phyloP scores from a whole-genome alignment of 1,140 invertebrate species.

The Heliconius hermathena region DNA sequence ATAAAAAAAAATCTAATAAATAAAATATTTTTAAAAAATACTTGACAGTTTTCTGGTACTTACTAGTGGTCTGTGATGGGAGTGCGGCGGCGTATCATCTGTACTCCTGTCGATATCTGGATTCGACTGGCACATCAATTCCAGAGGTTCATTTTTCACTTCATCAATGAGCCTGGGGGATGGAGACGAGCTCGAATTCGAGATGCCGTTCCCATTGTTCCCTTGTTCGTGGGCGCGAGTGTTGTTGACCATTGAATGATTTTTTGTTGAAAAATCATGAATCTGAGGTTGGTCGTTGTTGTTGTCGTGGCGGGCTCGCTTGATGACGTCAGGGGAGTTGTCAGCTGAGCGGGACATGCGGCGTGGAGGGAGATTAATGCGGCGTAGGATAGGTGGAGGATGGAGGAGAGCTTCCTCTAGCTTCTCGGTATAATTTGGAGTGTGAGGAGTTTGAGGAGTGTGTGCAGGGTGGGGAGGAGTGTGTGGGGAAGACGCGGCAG shows the following conservation, averaged over 20 bases:
- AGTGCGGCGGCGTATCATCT: constrained; percentile 85
- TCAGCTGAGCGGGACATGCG: constrained; percentile 84
- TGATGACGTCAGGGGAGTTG: constrained; percentile 83
- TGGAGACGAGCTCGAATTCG: constrained; percentile 83
- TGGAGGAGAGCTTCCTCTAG: constrained; percentile 84
- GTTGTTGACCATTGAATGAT: constrained; percentile 80
- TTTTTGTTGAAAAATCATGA: constrained; percentile 87
- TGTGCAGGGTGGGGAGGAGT: constrained; percentile 80
- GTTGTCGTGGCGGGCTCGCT: constrained; percentile 82
- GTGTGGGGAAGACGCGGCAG: constrained; percentile 60
- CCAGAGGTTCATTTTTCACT: constrained; percentile 91
- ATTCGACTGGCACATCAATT: constrained; percentile 87
- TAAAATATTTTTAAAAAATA: not conserved
- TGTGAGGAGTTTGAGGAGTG: constrained; percentile 75
- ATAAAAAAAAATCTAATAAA: not conserved
- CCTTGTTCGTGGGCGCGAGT: constrained; percentile 69
- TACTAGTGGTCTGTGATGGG: constrained; percentile 87
- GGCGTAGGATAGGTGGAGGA: constrained; percentile 83
- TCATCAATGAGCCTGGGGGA: constrained; percentile 84
- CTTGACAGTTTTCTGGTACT: constrained; percentile 53
- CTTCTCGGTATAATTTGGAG: constrained; percentile 82
- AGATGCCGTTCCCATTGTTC: constrained; percentile 79
- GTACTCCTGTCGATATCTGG: constrained; percentile 88
- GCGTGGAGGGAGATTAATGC: constrained; percentile 84
- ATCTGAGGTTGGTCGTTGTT: constrained; percentile 83